Conservation (phyloP, 2,797 vertebrate genomes). For the Xerus rutilus region DNA sequence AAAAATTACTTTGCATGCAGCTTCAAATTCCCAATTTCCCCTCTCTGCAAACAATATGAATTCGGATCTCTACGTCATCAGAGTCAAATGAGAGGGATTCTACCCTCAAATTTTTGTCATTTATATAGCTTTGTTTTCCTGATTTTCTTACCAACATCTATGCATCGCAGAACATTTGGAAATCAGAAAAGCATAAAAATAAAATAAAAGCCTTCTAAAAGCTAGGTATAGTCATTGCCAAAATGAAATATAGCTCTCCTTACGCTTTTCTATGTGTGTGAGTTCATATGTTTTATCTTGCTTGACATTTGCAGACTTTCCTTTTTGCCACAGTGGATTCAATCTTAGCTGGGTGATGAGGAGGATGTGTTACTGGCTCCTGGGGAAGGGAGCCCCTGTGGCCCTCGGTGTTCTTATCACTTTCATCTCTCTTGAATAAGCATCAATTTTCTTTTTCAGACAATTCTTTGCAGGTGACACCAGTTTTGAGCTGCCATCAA, state of each 20-base stretch:
- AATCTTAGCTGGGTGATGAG: neutral
- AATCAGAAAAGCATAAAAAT: slow-evolving; percentile 18
- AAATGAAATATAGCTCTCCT: neutral
- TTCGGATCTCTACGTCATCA: neutral
- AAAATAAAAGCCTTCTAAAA: slow-evolving; percentile 26
- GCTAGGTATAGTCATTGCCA: neutral
- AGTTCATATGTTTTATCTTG: slow-evolving; percentile 7
- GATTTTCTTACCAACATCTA: neutral
- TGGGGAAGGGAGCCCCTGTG: neutral
- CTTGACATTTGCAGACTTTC: neutral
- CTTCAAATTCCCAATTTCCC: neutral
- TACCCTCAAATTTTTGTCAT: neutral
- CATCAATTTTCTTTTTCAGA: slow-evolving; percentile 6
- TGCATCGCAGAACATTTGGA: neutral
- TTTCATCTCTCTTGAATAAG: slow-evolving; percentile 11
- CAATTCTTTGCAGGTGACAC: slow-evolving; percentile 40
- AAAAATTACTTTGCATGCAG: neutral
- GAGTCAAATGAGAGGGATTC: neutral
- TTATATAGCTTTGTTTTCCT: neutral
- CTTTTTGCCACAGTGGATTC: neutral
- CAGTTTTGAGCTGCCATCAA: slow-evolving; percentile 23
- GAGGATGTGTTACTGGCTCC: neutral
- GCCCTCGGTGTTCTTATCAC: neutral
- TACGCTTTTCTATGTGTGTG: neutral
- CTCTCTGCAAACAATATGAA: neutral